phyloP scores from a whole-genome alignment of 2,888 invertebrate genomes.

The Scaptomyza tumidula region DNA sequence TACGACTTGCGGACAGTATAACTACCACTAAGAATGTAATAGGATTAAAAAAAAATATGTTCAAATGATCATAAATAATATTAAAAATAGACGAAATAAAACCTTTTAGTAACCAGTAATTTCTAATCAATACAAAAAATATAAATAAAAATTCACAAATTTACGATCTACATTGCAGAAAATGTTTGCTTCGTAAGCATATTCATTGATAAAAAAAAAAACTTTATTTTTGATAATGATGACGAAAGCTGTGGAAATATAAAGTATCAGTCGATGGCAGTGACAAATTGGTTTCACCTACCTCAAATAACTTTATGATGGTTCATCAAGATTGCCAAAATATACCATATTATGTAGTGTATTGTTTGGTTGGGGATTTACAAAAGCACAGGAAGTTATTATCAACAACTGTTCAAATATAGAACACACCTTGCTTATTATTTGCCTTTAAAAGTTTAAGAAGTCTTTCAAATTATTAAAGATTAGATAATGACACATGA shows the following conservation, averaged over 20 bases:
- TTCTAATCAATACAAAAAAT: no score
- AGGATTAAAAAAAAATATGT: no score
- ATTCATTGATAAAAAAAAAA: no score
- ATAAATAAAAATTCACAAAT: no score
- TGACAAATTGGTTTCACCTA: constrained; percentile 44
- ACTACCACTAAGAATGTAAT: background rate
- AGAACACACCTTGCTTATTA: background rate
- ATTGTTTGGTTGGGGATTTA: constrained; percentile 44
- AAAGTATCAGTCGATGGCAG: constrained; percentile 6
- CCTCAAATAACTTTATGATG: constrained; percentile 22
- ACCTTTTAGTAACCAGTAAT: no score
- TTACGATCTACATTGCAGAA: no score
- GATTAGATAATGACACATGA: constrained; percentile 35
- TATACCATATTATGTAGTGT: background rate
- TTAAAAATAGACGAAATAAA: no score
- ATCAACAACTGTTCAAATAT: constrained; percentile 42
- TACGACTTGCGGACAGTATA: background rate
- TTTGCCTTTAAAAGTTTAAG: background rate
- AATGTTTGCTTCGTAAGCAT: no score
- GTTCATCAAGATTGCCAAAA: constrained; percentile 9
- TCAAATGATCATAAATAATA: no score
- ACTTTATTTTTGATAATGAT: constrained; percentile 11
- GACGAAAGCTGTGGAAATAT: constrained; percentile 20
- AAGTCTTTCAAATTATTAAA: constrained; percentile 21
- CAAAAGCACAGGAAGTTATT: constrained; percentile 38